Evolutionary conservation across 2,113 vertebrate species (phyloP).

Genomic region (Trogon surrucura): DNA sequence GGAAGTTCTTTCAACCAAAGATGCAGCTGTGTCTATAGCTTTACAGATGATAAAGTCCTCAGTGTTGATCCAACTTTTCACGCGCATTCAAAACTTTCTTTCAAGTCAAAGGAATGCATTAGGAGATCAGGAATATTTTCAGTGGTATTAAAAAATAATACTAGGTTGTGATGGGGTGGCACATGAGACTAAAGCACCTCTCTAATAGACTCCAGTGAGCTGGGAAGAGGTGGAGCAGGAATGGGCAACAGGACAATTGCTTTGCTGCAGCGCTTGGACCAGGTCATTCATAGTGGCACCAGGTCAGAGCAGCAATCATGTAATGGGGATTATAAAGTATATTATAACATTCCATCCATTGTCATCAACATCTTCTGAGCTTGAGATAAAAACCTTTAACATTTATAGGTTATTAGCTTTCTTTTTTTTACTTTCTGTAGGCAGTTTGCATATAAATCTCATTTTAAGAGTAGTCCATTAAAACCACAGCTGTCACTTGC

Average conservation of each 20-base stretch:
- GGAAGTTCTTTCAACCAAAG: not conserved
- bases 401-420: slow-evolving; percentile 18
- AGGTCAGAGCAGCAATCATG: not conserved
- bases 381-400: slow-evolving; percentile 15
- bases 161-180: not conserved
- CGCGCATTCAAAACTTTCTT: not conserved
- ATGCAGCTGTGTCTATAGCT: not conserved
- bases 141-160: not conserved
- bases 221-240: not conserved
- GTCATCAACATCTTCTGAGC: not conserved
- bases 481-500: slow-evolving; percentile 54
- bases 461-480: slow-evolving; percentile 50
- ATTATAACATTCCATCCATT: not conserved
- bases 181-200: not conserved
- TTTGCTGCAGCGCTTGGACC: not conserved
- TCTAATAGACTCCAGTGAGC: not conserved
- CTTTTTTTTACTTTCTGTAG: slow-evolving; percentile 27
- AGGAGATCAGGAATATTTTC: not conserved
- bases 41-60: not conserved
- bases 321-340: not conserved
- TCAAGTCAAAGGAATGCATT: not conserved
- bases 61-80: not conserved
- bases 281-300: not conserved
- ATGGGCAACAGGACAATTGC: not conserved
- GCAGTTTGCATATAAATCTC: slow-evolving; percentile 52